Percentiles rank a stretch among this genome's conserved stretches.
Conservation (phyloP, 2,113 vertebrate genomes). For the Megaleporinus macrocephalus region DNA sequence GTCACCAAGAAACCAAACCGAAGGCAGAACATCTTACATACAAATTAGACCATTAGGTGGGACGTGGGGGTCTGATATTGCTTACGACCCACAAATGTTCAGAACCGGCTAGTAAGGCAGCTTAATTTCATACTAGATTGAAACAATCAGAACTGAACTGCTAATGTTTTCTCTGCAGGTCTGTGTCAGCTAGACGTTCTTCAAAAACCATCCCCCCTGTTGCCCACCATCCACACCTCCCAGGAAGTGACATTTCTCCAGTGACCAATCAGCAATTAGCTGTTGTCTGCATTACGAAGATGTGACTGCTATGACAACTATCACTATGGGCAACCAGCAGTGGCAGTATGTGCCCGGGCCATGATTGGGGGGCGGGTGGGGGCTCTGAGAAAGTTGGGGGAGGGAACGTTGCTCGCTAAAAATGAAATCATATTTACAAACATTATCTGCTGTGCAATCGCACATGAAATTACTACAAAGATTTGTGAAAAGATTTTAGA, state of each 20-base stretch:
- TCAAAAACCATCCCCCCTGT: slow-evolving; percentile 1
- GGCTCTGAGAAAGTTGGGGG: slow-evolving; percentile 34
- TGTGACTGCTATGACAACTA: slow-evolving; percentile 66
- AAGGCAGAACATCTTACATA: too few species aligned
- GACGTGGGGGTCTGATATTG: background rate
- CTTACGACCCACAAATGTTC: background rate
- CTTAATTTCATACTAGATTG: background rate
- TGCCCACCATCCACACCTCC: background rate
- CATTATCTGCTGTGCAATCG: background rate
- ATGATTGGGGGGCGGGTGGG: slow-evolving; percentile 45
- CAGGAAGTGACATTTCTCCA: slow-evolving; percentile 67
- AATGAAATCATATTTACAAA: slow-evolving; percentile 16
- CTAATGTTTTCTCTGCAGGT: background rate
- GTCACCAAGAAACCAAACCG: too few species aligned
- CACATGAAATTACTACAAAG: background rate
- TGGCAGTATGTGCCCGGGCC: slow-evolving; percentile 43
- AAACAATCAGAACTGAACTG: background rate
- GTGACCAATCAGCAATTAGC: slow-evolving; percentile 67
- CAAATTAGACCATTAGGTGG: too few species aligned
- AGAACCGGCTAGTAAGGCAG: background rate
- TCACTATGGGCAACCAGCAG: slow-evolving; percentile 64
- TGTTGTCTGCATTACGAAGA: slow-evolving; percentile 61
- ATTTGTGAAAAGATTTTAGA: background rate
- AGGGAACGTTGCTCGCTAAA: background rate
- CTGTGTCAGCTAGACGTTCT: slow-evolving; percentile 18